These are phyloP conservation scores for Liparis tanakae DNA, from an alignment of 2,797 vertebrate genomes.

Conservation along the genomic window DNA sequence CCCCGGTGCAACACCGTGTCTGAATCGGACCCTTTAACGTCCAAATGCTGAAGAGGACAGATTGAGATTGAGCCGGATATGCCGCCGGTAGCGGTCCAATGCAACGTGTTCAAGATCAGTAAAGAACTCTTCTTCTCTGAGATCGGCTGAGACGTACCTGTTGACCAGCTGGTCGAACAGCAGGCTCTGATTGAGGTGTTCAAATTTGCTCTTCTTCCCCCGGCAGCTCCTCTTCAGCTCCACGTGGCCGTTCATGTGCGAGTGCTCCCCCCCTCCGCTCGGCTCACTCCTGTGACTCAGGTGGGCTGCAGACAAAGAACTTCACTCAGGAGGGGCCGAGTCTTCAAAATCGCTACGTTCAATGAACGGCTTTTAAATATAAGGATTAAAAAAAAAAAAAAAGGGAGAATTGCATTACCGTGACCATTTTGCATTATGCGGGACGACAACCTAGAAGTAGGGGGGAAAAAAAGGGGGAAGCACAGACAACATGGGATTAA, in stretches of 20 bases:
- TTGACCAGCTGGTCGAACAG: conserved; percentile 99
- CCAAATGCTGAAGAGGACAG: not conserved
- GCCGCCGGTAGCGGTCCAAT: not conserved
- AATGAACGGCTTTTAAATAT: not conserved
- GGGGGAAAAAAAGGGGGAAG: conserved; percentile 34
- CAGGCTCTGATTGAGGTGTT: conserved; percentile 98
- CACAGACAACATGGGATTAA: not conserved
- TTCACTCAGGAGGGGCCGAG: conserved; percentile 15
- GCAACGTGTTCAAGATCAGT: not conserved
- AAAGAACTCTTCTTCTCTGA: not conserved
- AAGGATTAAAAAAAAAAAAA: not conserved
- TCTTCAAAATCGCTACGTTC: not conserved
- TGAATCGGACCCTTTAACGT: not conserved
- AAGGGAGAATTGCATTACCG: conserved; percentile 77
- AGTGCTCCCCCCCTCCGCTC: conserved; percentile 89
- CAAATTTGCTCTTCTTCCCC: conserved; percentile 96
- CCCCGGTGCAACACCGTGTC: not conserved
- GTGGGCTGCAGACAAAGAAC: conserved; percentile 83
- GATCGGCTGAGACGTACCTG: conserved; percentile 84
- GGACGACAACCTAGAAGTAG: conserved; percentile 90
- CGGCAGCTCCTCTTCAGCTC: conserved; percentile 96
- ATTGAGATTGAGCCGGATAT: not conserved
- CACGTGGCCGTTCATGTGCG: conserved; percentile 95
- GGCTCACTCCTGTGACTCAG: conserved; percentile 91
- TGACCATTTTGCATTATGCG: conserved; percentile 95